Evolutionary conservation across 2,888 invertebrate genomes (phyloP).

Genomic region (Tolmerus cingulatus): DNA sequence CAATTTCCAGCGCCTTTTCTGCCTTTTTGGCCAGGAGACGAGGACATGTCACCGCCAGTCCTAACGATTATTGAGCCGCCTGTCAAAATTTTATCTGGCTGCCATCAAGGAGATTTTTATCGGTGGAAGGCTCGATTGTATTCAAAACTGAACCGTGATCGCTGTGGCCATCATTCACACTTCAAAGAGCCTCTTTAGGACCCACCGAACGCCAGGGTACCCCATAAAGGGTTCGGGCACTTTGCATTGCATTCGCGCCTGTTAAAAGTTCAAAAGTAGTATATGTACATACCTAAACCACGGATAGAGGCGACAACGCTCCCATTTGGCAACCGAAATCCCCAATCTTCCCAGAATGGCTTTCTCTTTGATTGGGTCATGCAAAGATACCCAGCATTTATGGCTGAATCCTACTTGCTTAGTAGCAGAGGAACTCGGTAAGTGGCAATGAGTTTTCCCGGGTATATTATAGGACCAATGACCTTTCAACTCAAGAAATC

Average conservation of each 20-base stretch:
- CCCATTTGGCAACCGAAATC: background rate
- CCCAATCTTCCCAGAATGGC: background rate
- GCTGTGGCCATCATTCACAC: conserved; percentile 1
- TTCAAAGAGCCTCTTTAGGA: background rate
- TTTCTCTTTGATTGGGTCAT: background rate
- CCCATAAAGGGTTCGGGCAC: background rate
- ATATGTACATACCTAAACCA: background rate
- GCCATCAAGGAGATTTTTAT: conserved; percentile 15
- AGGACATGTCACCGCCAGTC: conserved; percentile 21
- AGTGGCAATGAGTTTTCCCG: background rate
- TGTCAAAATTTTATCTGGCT: conserved; percentile 32
- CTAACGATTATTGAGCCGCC: conserved; percentile 25
- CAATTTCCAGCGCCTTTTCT: conserved; percentile 5
- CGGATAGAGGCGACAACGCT: background rate
- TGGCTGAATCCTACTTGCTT: background rate
- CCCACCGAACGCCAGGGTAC: background rate
- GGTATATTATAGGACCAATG: background rate
- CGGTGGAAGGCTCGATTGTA: conserved; percentile 14
- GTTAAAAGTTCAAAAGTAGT: background rate
- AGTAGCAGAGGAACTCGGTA: background rate
- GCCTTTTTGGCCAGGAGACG: background rate
- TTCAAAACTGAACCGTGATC: conserved; percentile 7
- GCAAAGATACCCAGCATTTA: background rate
- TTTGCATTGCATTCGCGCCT: background rate
- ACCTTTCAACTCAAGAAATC: background rate